These are phyloP conservation scores for Phyllostomus discolor DNA, from an alignment of 2,113 vertebrate genomes.

Conservation along the genomic window DNA sequence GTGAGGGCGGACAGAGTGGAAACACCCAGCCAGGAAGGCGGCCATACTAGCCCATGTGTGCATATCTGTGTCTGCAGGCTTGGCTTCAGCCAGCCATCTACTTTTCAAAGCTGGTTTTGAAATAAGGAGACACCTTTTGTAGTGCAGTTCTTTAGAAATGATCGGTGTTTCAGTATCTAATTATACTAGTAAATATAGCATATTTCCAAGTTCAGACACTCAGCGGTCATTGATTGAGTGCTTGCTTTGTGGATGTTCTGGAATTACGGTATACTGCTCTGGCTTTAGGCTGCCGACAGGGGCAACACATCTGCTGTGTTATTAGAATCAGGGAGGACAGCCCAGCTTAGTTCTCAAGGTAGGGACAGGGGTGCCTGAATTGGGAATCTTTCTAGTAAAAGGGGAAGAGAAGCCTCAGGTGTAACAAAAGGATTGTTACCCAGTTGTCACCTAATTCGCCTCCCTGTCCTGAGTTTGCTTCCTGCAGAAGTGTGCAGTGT, in stretches of 20 bases:
- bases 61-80: neutral
- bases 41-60: neutral
- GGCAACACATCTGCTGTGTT: neutral
- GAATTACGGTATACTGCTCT: neutral
- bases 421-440: neutral
- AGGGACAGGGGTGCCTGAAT: neutral
- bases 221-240: neutral
- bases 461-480: neutral
- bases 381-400: neutral
- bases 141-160: neutral
- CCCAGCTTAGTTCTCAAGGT: neutral
- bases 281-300: neutral
- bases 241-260: neutral
- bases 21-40: neutral
- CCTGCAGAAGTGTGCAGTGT: neutral
- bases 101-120: conserved; percentile 19
- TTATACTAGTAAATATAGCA: neutral
- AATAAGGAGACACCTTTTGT: neutral
- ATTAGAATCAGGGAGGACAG: neutral
- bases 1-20: neutral
- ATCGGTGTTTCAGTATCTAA: neutral
- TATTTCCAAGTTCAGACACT: neutral
- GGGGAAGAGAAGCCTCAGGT: neutral
- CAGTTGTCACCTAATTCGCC: neutral
- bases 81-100: neutral